Percentiles rank a stretch among this genome's conserved stretches.
Conservation (phyloP, 2,888 invertebrate genomes). For the Parnassius mnemosyne region DNA sequence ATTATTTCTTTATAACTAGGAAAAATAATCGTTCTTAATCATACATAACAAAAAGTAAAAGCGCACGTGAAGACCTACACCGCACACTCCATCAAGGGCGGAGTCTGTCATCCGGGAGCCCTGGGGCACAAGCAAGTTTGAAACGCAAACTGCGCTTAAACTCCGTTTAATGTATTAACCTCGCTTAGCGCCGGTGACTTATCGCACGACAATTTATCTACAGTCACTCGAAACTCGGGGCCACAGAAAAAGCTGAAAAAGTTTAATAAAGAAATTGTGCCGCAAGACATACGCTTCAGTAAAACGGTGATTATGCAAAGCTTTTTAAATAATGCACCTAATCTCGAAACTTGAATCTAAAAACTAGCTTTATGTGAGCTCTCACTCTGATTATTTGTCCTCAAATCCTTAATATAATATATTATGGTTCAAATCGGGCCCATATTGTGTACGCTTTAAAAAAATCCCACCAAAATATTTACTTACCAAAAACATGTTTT, state of each 20-base stretch:
- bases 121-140: constrained; percentile 42
- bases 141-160: constrained; percentile 53
- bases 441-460: too few species aligned
- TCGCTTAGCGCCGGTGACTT: constrained; percentile 64
- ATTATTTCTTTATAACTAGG: too few species aligned
- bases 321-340: constrained; percentile 18
- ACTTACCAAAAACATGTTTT: too few species aligned
- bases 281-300: constrained; percentile 37
- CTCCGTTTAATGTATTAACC: constrained; percentile 73
- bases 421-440: too few species aligned
- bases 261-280: constrained; percentile 63
- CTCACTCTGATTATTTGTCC: too few species aligned
- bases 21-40: too few species aligned
- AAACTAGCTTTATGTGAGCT: constrained; percentile 4
- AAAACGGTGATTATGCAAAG: constrained; percentile 21
- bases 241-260: constrained; percentile 55
- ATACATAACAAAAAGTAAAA: constrained; percentile 46
- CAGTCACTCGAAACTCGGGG: constrained; percentile 46
- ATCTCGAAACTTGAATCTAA: constrained; percentile 16
- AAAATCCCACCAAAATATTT: too few species aligned
- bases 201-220: constrained; percentile 70
- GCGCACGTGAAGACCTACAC: constrained; percentile 15
- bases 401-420: too few species aligned
- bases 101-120: constrained; percentile 20
- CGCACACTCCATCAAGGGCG: constrained; percentile 5